Conservation (phyloP, 2,797 vertebrate genomes). For the Gadopsis bispinosus region DNA sequence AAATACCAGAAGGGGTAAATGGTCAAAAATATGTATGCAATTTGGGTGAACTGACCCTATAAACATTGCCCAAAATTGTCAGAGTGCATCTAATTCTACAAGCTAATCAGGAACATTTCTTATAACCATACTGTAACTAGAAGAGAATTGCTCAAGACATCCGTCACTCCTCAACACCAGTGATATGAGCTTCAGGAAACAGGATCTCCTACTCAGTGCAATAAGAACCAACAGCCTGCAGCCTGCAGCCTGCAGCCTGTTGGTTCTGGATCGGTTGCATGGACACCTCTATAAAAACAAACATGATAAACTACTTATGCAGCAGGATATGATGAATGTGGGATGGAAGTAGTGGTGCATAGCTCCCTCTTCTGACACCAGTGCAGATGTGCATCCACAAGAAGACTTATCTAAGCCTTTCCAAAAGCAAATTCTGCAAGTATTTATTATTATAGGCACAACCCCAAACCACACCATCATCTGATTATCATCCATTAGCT, state of each 20-base stretch:
- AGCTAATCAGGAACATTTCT: slow-evolving; percentile 1
- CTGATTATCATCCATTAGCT: slow-evolving; percentile 27
- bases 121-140: neutral
- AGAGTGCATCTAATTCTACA: neutral
- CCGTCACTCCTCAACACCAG: slow-evolving; percentile 49
- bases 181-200: slow-evolving; percentile 15
- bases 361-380: slow-evolving; percentile 63
- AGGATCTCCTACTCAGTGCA: slow-evolving; percentile 30
- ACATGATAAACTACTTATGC: slow-evolving; percentile 59
- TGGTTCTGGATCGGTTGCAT: slow-evolving; percentile 19
- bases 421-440: neutral
- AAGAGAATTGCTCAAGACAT: neutral
- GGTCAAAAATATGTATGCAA: neutral
- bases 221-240: slow-evolving; percentile 29
- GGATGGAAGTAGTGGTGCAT: slow-evolving; percentile 9
- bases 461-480: slow-evolving; percentile 31
- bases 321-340: slow-evolving; percentile 39
- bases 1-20: neutral
- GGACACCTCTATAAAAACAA: slow-evolving; percentile 29
- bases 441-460: slow-evolving; percentile 72
- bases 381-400: slow-evolving; percentile 33
- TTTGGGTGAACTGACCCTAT: slow-evolving; percentile 8
- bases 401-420: neutral
- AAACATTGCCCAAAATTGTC: neutral
- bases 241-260: neutral